Base-by-base conservation (phyloP, 2,797 vertebrate genomes). In the Cirrhinus molitorella region DNA sequence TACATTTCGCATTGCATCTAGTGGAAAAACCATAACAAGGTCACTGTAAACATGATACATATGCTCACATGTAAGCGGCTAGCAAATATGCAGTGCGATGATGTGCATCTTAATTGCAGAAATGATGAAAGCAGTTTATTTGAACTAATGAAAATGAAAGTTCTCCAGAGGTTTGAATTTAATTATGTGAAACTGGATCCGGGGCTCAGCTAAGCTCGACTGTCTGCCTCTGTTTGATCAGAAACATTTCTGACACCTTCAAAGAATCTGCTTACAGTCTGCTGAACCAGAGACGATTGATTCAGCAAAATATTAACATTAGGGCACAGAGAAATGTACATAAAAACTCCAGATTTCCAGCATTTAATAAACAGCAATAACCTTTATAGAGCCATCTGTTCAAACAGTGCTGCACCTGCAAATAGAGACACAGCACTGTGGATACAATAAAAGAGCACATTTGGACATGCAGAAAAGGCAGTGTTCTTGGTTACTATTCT, bases 341-440 rank as follows among this genome's bases (percentile, higher is more conserved):
- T 68, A 77, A 83, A 67, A 55, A 47, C 63, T 45, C 61, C 47
- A 67, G 34, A 68, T 68, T 83, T 40, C 19, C 71, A 43, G 71
- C 72, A 76, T 76, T 83, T 76, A 67, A 83, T 57, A 83, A 76
- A 76, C 61, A 83, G 59, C 61, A 76, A 68, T 83, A 83, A 82
- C 71, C 71, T 76, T 83, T 68, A 75, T 57, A 57, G 81, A 34
- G 81, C 72, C 72, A 75, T 83, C 71, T 75, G 61, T 68, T 83
- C 72, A 57, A 75, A 83, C 81, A 34, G 37, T n/a, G 59, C 57
- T 14, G 25, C 59, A 75, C 19, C 49, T 73, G 63, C 71, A 83
- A 76, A 83, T 34, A 57, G 21, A 82, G 45, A 51, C 25, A 51
- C 43, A 65, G 45, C 0, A n/a, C 49, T 51, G 53, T 63, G 31